These are phyloP conservation scores for Drosophila watanabei DNA, from an alignment of 1,140 invertebrate genomes.

Conservation along the genomic window DNA sequence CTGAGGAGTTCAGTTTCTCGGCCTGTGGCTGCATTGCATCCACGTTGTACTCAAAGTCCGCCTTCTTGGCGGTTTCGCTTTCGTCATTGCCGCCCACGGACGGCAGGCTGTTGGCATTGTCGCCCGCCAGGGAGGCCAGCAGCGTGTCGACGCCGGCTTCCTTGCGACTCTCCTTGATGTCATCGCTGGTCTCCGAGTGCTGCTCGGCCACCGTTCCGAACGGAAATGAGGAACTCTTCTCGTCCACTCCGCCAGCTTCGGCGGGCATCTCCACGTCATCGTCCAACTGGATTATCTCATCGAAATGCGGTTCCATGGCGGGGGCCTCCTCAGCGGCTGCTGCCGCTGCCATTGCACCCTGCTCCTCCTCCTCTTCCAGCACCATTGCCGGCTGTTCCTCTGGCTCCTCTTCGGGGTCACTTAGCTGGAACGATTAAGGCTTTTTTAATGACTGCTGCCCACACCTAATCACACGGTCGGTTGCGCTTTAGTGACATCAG, in stretches of 20 bases:
- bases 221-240: constrained; percentile 84
- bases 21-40: constrained; percentile 30
- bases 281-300: constrained; percentile 54
- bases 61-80: constrained; percentile 56
- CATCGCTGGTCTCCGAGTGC: constrained; percentile 81
- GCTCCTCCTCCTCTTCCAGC: constrained; percentile 34
- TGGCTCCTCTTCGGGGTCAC: constrained; percentile 62
- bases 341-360: constrained; percentile 9
- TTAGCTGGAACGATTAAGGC: constrained; percentile 51
- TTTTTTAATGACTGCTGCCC: not conserved
- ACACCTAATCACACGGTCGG: not conserved
- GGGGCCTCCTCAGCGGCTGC: not conserved
- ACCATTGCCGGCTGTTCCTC: constrained; percentile 35
- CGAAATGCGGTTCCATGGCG: constrained; percentile 32
- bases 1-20: constrained; percentile 70
- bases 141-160: constrained; percentile 72
- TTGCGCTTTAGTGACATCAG: constrained; percentile 59
- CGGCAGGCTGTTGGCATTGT: constrained; percentile 85
- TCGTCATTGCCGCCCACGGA: constrained; percentile 85
- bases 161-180: constrained; percentile 57
- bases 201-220: constrained; percentile 66
- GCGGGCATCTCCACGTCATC: constrained; percentile 72
- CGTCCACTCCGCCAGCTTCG: constrained; percentile 65
- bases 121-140: constrained; percentile 80
- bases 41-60: constrained; percentile 67